Evolutionary conservation across 2,797 vertebrate genomes (phyloP).

Genomic region (Phoeniculus purpureus): DNA sequence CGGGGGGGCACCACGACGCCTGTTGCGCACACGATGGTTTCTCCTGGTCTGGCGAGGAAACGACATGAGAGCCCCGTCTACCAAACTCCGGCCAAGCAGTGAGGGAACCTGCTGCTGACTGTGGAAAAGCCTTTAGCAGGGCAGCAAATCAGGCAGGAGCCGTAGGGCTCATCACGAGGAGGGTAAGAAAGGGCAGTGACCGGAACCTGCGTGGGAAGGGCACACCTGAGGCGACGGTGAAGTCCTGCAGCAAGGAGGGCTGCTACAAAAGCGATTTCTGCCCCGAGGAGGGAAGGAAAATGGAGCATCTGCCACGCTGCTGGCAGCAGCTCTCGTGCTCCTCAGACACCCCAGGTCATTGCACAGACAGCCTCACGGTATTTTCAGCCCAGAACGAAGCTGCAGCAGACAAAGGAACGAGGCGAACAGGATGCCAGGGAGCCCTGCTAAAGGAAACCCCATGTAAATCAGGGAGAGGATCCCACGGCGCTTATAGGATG

Average conservation of each 20-base stretch:
- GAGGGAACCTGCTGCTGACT: background rate
- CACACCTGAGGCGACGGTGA: background rate
- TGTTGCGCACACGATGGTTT: background rate
- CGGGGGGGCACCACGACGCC: rapidly evolving
- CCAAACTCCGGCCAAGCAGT: background rate
- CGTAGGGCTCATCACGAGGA: background rate
- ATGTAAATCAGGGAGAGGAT: conserved; percentile 38
- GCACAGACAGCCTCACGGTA: conserved; percentile 3
- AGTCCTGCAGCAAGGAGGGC: background rate
- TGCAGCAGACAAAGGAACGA: conserved; percentile 32
- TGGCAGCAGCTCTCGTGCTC: background rate
- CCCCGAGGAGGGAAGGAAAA: conserved; percentile 8
- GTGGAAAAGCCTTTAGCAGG: background rate
- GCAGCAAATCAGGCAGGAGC: background rate
- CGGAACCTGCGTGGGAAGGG: background rate
- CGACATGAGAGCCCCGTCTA: background rate
- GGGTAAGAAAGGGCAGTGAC: background rate
- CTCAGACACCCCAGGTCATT: background rate
- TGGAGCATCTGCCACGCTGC: background rate
- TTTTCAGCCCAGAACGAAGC: conserved; percentile 44
- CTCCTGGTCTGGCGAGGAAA: background rate
- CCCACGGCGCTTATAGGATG: conserved; percentile 3
- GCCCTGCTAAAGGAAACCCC: conserved; percentile 22
- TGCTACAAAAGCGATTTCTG: background rate
- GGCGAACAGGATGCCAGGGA: conserved; percentile 42